Percentiles rank a stretch among this genome's conserved stretches.
Conservation (phyloP, 2,797 vertebrate genomes). For the Gouania willdenowi region DNA sequence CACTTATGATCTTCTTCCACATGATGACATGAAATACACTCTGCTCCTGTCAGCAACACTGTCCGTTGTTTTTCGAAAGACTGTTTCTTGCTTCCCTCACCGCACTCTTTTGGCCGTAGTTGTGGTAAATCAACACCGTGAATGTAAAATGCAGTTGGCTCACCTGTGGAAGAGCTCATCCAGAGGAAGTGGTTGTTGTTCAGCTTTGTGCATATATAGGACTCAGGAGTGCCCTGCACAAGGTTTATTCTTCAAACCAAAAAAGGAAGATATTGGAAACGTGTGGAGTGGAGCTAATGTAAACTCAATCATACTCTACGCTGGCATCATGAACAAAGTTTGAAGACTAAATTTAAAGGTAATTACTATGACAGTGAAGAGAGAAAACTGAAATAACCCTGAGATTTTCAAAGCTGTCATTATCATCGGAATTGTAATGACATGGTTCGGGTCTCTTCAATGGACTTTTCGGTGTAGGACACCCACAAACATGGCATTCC, state of each 20-base stretch:
- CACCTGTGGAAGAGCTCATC: constrained; percentile 50
- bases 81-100: constrained; percentile 32
- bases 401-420: constrained; percentile 79
- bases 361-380: constrained; percentile 82
- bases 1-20: constrained; percentile 60
- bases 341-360: constrained; percentile 84
- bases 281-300: constrained; percentile 75
- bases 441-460: constrained; percentile 78
- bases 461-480: constrained; percentile 77
- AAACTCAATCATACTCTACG: constrained; percentile 64
- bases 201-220: constrained; percentile 41
- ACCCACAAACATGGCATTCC: constrained; percentile 81
- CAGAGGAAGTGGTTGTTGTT: constrained; percentile 59
- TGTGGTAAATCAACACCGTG: constrained; percentile 67
- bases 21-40: constrained; percentile 56
- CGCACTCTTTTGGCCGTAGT: constrained; percentile 43
- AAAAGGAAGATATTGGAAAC: constrained; percentile 56
- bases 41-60: constrained; percentile 50
- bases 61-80: constrained; percentile 60
- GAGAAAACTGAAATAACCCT: constrained; percentile 79
- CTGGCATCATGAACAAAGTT: constrained; percentile 68
- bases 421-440: constrained; percentile 84
- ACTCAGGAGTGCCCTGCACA: constrained; percentile 42
- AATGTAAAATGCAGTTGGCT: constrained; percentile 63
- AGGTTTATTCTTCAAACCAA: constrained; percentile 62